Evolutionary conservation across 35 echinoderm and acorn worm genomes (phyloP).

Genomic region (Ophiothrix spiculata): DNA sequence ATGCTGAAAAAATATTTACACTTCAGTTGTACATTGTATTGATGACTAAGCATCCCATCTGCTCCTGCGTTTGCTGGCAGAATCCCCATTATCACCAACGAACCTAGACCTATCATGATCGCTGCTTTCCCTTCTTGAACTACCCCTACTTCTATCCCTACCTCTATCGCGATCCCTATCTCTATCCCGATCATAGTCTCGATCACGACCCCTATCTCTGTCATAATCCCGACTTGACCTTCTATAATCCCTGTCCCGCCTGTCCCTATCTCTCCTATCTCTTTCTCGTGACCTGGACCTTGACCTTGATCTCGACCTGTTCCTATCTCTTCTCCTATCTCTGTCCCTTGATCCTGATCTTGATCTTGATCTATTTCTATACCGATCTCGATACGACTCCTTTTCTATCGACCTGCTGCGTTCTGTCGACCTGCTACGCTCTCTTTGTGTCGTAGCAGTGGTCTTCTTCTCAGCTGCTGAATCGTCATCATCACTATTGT

Average conservation of each 20-base stretch:
- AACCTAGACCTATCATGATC: neutral
- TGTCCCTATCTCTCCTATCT: neutral
- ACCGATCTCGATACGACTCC: too few species aligned
- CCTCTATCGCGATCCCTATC: neutral
- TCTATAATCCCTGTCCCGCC: neutral
- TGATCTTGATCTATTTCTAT: neutral
- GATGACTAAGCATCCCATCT: neutral
- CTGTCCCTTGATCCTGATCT: neutral
- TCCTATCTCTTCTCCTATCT: neutral
- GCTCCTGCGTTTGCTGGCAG: neutral
- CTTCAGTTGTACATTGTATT: neutral
- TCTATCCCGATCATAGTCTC: neutral
- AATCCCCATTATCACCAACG: too few species aligned
- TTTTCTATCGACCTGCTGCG: too few species aligned
- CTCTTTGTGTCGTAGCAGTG: too few species aligned
- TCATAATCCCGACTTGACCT: neutral
- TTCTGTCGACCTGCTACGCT: too few species aligned
- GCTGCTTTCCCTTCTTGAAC: neutral
- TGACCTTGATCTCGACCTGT: too few species aligned
- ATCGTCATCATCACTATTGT: conserved; percentile 3
- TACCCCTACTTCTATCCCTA: neutral
- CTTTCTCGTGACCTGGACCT: neutral
- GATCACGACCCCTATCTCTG: neutral
- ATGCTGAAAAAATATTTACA: neutral
- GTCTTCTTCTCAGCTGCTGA: too few species aligned